Percentiles rank a stretch among this genome's conserved stretches.
phyloP scores from a whole-genome alignment of 2,797 vertebrate species.

The Epinephelus malabaricus region DNA sequence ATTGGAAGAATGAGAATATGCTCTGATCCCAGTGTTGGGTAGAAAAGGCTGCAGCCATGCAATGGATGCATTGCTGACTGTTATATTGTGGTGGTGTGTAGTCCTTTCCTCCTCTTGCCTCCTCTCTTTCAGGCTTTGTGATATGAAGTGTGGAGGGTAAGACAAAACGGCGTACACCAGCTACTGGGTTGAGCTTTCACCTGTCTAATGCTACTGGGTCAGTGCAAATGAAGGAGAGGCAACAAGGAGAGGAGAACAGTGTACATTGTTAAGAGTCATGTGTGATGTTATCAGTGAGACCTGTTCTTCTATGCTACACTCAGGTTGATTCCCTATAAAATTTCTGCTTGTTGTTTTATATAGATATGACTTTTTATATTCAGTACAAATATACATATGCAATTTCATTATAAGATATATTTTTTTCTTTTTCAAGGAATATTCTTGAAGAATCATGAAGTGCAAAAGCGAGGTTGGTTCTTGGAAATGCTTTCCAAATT shows the following conservation, averaged over 20 bases:
- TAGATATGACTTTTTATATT: constrained; percentile 83
- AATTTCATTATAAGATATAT: constrained; percentile 84
- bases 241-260: constrained; percentile 77
- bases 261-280: constrained; percentile 66
- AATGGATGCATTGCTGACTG: constrained; percentile 27
- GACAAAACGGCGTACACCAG: constrained; percentile 56
- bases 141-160: constrained; percentile 61
- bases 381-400: constrained; percentile 85
- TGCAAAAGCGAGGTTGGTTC: constrained; percentile 83
- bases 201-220: constrained; percentile 84
- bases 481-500: constrained; percentile 69
- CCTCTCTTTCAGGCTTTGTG: constrained; percentile 52
- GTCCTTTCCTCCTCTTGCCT: constrained; percentile 50
- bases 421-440: constrained; percentile 77
- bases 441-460: constrained; percentile 82
- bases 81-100: constrained; percentile 23
- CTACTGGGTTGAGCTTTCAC: constrained; percentile 76
- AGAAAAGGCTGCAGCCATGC: constrained; percentile 47
- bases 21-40: constrained; percentile 28
- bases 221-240: constrained; percentile 85
- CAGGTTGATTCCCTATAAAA: constrained; percentile 78
- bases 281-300: constrained; percentile 77
- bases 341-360: constrained; percentile 77
- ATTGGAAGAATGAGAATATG: constrained; percentile 46
- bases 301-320: constrained; percentile 86